A percentile compares a stretch with the other conserved stretches of the same genome.
phyloP scores from a whole-genome alignment of 2,113 vertebrate genomes.

The Heterotis niloticus region DNA sequence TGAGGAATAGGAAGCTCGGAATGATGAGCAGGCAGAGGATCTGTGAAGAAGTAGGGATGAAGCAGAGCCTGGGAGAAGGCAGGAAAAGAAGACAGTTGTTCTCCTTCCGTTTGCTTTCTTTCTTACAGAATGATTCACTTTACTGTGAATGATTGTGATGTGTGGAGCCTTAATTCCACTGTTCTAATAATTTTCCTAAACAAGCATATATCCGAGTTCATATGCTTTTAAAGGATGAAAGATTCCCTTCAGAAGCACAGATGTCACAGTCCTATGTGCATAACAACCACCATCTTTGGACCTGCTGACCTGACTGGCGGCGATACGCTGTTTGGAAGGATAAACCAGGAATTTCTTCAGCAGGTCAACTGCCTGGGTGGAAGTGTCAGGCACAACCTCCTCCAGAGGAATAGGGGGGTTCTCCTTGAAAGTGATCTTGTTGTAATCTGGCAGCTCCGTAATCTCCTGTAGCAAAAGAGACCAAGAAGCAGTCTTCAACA shows the following conservation, averaged over 20 bases:
- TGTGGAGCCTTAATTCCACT: too few species aligned
- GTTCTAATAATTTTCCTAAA: too few species aligned
- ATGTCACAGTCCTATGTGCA: too few species aligned
- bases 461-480: constrained; percentile 63
- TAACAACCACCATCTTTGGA: too few species aligned
- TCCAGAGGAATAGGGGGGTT: constrained; percentile 76
- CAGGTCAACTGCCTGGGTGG: constrained; percentile 73
- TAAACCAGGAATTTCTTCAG: constrained; percentile 78
- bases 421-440: constrained; percentile 87
- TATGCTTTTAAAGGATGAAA: too few species aligned
- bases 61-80: constrained; percentile 70
- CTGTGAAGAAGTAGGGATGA: constrained; percentile 80
- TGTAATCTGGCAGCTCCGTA: constrained; percentile 81
- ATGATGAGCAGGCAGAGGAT: constrained; percentile 80
- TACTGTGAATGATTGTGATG: neutral
- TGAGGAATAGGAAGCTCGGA: constrained; percentile 81
- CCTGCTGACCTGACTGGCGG: constrained; percentile 68
- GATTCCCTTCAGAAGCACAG: too few species aligned
- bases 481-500: neutral
- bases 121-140: too few species aligned
- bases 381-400: constrained; percentile 76
- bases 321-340: constrained; percentile 68
- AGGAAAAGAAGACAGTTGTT: neutral
- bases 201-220: too few species aligned
- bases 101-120: too few species aligned